Percentiles rank a stretch among this genome's conserved stretches.
These are phyloP conservation scores for Chamaea fasciata DNA, from an alignment of 2,113 vertebrate species.

Conservation along the genomic window DNA sequence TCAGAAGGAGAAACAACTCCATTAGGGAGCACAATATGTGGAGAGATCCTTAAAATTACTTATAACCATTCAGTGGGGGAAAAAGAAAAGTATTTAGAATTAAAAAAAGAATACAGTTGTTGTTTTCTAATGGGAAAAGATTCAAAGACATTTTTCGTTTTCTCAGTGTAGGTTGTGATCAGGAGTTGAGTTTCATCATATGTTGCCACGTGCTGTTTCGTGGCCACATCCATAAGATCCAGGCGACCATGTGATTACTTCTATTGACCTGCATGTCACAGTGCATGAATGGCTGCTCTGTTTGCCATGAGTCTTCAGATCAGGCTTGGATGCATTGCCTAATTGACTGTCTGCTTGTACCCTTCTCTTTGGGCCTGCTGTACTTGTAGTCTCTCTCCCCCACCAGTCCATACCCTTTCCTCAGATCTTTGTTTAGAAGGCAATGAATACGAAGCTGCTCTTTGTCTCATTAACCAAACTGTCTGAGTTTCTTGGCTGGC, in stretches of 20 bases:
- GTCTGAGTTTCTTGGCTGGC: slow-evolving; percentile 29
- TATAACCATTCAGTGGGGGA: background rate
- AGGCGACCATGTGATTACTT: slow-evolving; percentile 20
- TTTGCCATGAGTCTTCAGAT: background rate
- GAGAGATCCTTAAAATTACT: background rate
- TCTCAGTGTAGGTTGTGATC: background rate
- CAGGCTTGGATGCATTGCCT: background rate
- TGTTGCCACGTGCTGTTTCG: background rate
- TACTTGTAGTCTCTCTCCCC: background rate
- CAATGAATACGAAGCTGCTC: background rate
- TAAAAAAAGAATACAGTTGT: background rate
- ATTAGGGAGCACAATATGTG: background rate
- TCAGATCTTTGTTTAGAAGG: slow-evolving; percentile 29
- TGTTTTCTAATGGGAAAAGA: background rate
- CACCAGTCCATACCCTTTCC: background rate
- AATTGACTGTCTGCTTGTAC: slow-evolving; percentile 25
- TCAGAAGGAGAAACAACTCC: background rate
- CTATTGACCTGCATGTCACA: slow-evolving; percentile 1
- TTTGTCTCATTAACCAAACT: slow-evolving; percentile 37
- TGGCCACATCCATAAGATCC: background rate
- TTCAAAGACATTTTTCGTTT: background rate
- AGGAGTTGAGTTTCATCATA: background rate
- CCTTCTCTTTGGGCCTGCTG: background rate
- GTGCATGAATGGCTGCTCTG: slow-evolving; percentile 45
- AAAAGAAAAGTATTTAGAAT: background rate